Base-by-base conservation (phyloP, 2,888 invertebrate genomes). In the Xestia xanthographa region DNA sequence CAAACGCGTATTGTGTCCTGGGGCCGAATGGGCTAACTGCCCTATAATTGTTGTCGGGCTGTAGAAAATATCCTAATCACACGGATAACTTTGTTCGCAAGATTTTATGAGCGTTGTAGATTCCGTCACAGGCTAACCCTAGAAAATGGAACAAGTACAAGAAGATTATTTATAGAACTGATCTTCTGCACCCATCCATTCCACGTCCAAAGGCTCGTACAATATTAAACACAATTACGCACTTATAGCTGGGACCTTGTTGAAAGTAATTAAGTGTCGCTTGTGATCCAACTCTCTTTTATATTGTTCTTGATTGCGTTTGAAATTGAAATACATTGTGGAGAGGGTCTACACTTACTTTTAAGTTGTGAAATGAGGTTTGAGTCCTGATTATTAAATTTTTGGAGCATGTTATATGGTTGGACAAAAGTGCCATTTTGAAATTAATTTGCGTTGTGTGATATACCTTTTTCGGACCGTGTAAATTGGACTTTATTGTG, bases 211-310 rank as follows among this genome's bases (percentile, higher is more conserved):
- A 22, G 63, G 48, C 66, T 45, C 48, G 29, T 66, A 63, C 77
- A 74, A 82, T 75, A 86, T 82, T 84, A 77, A 86, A 80, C 73
- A 79, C 66, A 77, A 82, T 82, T 72, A 86, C 80, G 65, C 41
- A 84, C 77, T 84, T 70, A 66, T 17, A 70, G 41, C 73, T 4
- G 70, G 43, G 72, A 79, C 79, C 77, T 79, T 85, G 85, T 85
- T 77, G 63, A 65, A 73, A 58, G 77, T 77, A 86, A 86, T 87
- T 87, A 87, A 75, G 76, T 75, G 74, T 68, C 74, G 68, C 79
- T 85, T 71, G 79, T 72, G 70, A 80, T 70, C 56, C 60, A 72
- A 56, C 50, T 60, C 66, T 60, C 75, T 81, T 86, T 83, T 79
- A 76, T 79, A 66, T 81, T 66, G 67, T 66, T 41, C 78, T 75